phyloP scores from a whole-genome alignment of 2,113 vertebrate species.

The Camelus dromedarius region DNA sequence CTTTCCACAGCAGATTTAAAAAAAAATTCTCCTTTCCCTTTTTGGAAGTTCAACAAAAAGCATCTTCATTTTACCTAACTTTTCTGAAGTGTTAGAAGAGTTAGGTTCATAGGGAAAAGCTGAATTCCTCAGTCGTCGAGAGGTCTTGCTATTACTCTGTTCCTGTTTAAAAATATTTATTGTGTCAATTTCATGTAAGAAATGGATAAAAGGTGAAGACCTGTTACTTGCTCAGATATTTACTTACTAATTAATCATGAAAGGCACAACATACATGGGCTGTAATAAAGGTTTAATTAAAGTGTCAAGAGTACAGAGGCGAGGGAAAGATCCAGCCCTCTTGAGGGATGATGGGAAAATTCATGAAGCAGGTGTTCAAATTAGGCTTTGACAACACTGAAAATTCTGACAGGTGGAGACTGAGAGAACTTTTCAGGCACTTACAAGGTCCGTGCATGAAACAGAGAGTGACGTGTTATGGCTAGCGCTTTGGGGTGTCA shows the following conservation, averaged over 20 bases:
- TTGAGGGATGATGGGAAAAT: constrained; percentile 2
- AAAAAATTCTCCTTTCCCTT: not conserved
- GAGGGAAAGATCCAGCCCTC: not conserved
- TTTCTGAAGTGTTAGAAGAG: not conserved
- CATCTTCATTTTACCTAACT: constrained; percentile 22
- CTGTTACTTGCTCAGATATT: not conserved
- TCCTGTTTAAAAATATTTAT: not conserved
- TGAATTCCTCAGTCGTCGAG: not conserved
- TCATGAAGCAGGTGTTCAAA: constrained; percentile 8
- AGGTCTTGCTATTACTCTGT: not conserved
- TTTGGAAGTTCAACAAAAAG: constrained; percentile 1
- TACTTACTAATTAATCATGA: not conserved
- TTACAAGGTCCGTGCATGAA: not conserved
- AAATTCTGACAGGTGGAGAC: constrained; percentile 4
- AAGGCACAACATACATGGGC: not conserved
- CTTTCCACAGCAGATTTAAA: not conserved
- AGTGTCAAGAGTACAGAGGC: not conserved
- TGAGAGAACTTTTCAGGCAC: not conserved
- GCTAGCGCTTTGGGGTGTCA: not conserved
- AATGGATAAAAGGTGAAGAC: not conserved
- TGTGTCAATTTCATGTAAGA: not conserved
- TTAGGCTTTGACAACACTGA: constrained; percentile 5
- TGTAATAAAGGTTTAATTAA: not conserved
- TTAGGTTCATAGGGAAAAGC: not conserved
- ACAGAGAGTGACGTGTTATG: not conserved